Percentiles rank a stretch among this genome's conserved stretches.
These are phyloP conservation scores for Eupithecia subfuscata DNA, from an alignment of 2,888 invertebrate genomes.

Conservation along the genomic window DNA sequence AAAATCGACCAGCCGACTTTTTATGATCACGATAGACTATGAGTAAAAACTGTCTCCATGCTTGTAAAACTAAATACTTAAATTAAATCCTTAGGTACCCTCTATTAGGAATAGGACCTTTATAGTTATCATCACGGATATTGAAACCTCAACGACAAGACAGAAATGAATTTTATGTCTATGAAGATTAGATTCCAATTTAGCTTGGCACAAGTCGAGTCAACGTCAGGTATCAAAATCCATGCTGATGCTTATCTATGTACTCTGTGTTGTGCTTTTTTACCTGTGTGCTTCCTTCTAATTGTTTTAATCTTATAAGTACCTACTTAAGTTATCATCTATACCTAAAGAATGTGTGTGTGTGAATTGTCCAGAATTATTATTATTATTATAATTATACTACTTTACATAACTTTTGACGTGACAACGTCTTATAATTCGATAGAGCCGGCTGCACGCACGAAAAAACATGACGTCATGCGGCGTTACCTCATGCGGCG, in stretches of 20 bases:
- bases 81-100: not conserved
- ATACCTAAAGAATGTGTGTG: not conserved
- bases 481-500: too few species aligned
- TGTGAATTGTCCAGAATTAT: not conserved
- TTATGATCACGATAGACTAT: not conserved
- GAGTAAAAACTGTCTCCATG: not conserved
- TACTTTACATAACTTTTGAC: not conserved
- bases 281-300: conserved; percentile 72
- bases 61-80: not conserved
- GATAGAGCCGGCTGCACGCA: too few species aligned
- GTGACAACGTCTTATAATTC: too few species aligned
- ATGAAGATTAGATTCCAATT: not conserved
- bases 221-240: not conserved
- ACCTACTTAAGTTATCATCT: not conserved
- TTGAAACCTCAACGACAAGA: not conserved
- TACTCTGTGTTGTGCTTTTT: conserved; percentile 79
- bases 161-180: not conserved
- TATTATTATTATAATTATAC: not conserved
- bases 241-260: conserved; percentile 2
- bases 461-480: too few species aligned
- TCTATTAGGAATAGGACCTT: not conserved
- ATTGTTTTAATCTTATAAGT: conserved; percentile 1
- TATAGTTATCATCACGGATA: conserved; percentile 4
- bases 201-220: not conserved
- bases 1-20: not conserved